A percentile compares a stretch with the other conserved stretches of the same genome.
Conservation (phyloP, 2,113 vertebrate species). For the Toxostoma redivivum region DNA sequence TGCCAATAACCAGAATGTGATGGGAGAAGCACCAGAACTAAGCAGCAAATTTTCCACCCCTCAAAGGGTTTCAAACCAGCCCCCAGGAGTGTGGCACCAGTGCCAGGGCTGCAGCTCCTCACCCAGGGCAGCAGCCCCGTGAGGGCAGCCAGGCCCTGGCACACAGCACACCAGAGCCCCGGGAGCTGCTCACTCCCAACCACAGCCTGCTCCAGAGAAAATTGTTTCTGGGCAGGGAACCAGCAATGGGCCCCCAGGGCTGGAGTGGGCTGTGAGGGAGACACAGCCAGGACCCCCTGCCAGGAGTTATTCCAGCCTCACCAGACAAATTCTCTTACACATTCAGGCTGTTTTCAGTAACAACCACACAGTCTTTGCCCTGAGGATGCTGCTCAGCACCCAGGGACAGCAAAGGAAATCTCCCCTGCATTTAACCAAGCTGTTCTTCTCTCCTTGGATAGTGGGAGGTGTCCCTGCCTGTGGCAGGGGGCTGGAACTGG, state of each 20-base stretch:
- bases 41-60: not conserved
- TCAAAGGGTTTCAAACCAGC: not conserved
- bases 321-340: not conserved
- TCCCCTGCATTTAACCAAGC: not conserved
- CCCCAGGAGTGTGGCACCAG: accelerated
- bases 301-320: not conserved
- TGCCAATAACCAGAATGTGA: not conserved
- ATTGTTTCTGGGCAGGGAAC: not conserved
- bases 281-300: not conserved
- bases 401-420: not conserved
- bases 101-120: not conserved
- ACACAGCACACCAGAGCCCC: not conserved
- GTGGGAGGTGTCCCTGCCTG: not conserved
- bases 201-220: not conserved
- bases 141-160: not conserved
- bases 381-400: not conserved
- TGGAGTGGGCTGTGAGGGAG: not conserved
- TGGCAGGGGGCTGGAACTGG: not conserved
- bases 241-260: not conserved
- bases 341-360: not conserved
- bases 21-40: not conserved
- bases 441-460: not conserved
- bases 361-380: not conserved
- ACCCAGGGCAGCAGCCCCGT: not conserved
- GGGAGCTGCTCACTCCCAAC: not conserved